Evolutionary conservation across 2,888 invertebrate genomes (phyloP), one percentile per base, ranked within the genome.

Genomic region (Blastobasis adustella): DNA sequence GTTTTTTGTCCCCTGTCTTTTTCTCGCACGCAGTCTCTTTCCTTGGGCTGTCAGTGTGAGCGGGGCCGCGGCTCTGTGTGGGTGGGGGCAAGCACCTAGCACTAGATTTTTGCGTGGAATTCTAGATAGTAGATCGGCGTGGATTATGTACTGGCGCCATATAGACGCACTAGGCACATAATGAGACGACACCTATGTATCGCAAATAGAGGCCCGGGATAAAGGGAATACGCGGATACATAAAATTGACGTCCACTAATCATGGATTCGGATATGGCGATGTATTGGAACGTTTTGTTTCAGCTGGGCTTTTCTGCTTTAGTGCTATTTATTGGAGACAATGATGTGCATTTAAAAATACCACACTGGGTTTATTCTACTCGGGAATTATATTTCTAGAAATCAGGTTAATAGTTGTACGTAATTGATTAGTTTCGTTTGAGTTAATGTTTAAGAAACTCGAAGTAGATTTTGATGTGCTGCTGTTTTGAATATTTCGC

Each of bases 1-100:
- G 86, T 76, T 87, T 87, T 87, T 88, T 88, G 84, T 79, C 79
- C 75, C 69, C 85, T 85, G 74, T 88, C 86, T 86, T 86, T 83
- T 80, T 87, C 87, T 82, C 69, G 74, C 86, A 79, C 73, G 76
- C 72, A 73, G 79, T 75, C 76, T 79, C 82, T 61, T 73, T 82
- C 76, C 73, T 79, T 76, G 65, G 66, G 55, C 65, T 55, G 23
- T 23, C 23, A 23, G 23, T 23, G 23, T 23, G 23, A 23, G 23
- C 23, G 23, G 23, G 23, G 23, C 23, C 23, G 23, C 57, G 70
- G 66, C 70, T 67, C 72, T 60, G 71, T 58, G 63, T 63, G 50
- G 52, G 58, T 65, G 73, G 77, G 81, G 76, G 76, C 79, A 80
- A 80, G 69, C 82, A 83, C 85, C 85, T 84, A 85, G 82, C 63